Evolutionary conservation across 2,113 vertebrate genomes (phyloP), one percentile per base, ranked within the genome.

Genomic region (Acrocephalus kingi): DNA sequence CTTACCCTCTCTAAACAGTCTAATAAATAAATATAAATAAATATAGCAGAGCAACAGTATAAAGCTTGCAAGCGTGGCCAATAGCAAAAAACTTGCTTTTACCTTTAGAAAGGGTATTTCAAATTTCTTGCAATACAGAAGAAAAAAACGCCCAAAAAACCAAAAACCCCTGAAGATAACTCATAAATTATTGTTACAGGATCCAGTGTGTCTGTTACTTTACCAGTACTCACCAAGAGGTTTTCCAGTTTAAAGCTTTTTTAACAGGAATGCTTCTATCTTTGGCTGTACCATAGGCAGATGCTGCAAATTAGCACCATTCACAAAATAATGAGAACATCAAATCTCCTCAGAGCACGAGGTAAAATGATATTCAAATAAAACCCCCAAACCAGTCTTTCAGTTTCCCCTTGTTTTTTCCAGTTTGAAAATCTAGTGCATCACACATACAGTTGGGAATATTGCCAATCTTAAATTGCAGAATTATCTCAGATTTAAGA

Each of bases 11-110:
- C 93, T 78, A 79, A 93, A 88, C 31, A 82, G 35, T 69, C 55
- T 75, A 80, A 95, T 71, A 89, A 97, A 96, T 96, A 94, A 89
- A 81, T 88, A 93, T 27, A 83, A 93, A 95, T 92, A 96, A 96
- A 95, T 85, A 91, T 15, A 62, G 73, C 48, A 84, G 54, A 94
- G 82, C 9, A 81, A 46, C 10, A 41, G 19, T 55, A 27, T 52
- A 62, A 64, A 80, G 71, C 62, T 77, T 78, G 25, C 37, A 48
- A 51, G 54, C 56, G 17, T 52, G 10, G 66, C 62, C 61, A 81
- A 41, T 0, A 66, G 31, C 31, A 86, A 81, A 81, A 83, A 80
- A 30, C 9, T 72, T 71, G 45, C 14, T 86, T 93, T 78, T 64
- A 61, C 61, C 37, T 93, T 94, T 90, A 87, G 74, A 93, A 92